Evolutionary conservation across 2,113 vertebrate species (phyloP), one percentile per base, ranked within the genome.

Genomic region (Noctilio leporinus): DNA sequence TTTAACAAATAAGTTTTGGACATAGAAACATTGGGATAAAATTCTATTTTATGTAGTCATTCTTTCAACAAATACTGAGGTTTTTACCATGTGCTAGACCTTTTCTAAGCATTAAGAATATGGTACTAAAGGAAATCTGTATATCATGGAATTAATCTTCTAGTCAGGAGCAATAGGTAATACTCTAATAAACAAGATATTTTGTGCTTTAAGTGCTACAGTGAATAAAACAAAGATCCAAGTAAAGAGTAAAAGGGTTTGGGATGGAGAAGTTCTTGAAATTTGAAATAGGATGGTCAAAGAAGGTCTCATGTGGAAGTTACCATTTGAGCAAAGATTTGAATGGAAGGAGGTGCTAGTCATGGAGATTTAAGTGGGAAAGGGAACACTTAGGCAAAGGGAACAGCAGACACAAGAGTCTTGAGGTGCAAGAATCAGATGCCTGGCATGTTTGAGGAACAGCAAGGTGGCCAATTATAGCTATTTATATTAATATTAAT

Each of bases 1-100:
- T n/a, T n/a, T n/a, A n/a, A n/a, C n/a, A n/a, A 45, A 59, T 80
- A 90, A 55, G 67, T 69, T 91, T 87, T 91, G 51, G 82, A 94
- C 3, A 16, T 62, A 62, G 35, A 20, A 92, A 57, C 55, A 51
- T 67, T 73, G 59, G 87, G 69, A 67, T 20, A 70, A 84, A 72
- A 85, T 89, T 62, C 40, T 78, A 9, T 85, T 33, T 65, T 89
- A 70, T 38, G 11, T 24, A 59, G 47, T 59, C 55, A 62, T 69
- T 95, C 20, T 76, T 92, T 76, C 12, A 51, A 76, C 12, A 72
- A 47, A n/a, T 88, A 47, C 17, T 78, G 78, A 51, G 22, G 22
- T 57, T 94, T 84, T 85, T 73, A 57, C 55, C 67, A 3, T 75
- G 15, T 80, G 28, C 12, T 77, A 69, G n/a, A 75, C 11, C 22